These are phyloP conservation scores for Heloderma charlesbogerti DNA, from an alignment of 2,113 vertebrate genomes.

Conservation along the genomic window DNA sequence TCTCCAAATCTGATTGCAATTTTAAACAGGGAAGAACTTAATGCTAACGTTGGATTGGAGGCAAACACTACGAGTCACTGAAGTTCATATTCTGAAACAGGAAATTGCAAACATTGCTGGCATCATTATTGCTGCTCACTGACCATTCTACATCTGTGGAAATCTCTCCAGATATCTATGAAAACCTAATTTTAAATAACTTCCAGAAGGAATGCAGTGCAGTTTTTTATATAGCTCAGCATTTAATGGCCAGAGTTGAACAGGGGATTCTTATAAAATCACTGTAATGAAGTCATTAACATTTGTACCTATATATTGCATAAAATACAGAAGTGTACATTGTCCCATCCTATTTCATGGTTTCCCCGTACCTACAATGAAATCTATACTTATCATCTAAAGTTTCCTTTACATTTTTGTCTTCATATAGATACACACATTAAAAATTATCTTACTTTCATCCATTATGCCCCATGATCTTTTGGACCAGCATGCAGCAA, in stretches of 20 bases:
- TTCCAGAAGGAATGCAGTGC: not conserved
- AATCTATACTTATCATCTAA: not conserved
- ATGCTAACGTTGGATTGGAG: not conserved
- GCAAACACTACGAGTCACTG: not conserved
- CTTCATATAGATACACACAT: not conserved
- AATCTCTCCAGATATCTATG: not conserved
- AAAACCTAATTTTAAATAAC: not conserved
- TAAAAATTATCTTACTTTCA: not conserved
- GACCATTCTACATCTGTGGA: not conserved
- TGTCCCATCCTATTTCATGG: too few species aligned
- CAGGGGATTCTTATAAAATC: not conserved
- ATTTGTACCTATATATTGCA: not conserved
- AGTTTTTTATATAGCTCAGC: not conserved
- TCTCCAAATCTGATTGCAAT: not conserved
- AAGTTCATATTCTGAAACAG: not conserved
- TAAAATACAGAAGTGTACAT: too few species aligned
- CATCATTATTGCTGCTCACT: not conserved
- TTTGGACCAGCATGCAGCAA: not conserved
- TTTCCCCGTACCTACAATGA: not conserved
- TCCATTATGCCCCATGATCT: not conserved
- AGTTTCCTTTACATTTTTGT: not conserved
- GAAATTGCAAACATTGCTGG: not conserved
- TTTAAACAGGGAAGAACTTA: not conserved
- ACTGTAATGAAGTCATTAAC: not conserved
- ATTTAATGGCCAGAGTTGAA: not conserved